A percentile compares a stretch with the other conserved stretches of the same genome.
phyloP scores from a whole-genome alignment of 2,113 vertebrate species.

The Scortum barcoo region DNA sequence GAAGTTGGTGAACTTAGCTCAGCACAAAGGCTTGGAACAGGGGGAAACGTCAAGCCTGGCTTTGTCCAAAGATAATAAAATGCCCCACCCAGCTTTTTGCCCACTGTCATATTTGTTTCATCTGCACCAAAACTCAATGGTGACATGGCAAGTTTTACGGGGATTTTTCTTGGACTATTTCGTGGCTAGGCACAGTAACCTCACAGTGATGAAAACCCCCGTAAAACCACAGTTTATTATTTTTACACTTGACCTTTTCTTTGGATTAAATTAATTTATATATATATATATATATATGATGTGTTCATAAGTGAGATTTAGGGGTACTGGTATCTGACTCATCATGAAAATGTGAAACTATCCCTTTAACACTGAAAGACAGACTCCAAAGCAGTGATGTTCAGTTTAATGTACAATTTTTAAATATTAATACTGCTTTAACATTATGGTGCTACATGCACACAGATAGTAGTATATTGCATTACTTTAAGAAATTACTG shows the following conservation, averaged over 20 bases:
- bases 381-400: not conserved
- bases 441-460: too few relatives aligned
- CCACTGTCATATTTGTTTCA: not conserved
- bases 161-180: too few relatives aligned
- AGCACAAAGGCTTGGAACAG: not conserved
- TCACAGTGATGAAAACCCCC: not conserved
- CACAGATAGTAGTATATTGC: not conserved
- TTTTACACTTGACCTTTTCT: not conserved
- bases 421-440: not conserved
- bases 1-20: not conserved
- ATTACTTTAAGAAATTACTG: not conserved
- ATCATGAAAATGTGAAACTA: not conserved
- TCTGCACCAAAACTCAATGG: not conserved
- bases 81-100: not conserved
- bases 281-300: too few relatives aligned
- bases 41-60: not conserved
- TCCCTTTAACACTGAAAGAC: not conserved
- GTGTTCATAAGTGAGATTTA: too few relatives aligned
- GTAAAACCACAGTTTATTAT: not conserved
- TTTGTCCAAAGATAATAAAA: too few relatives aligned
- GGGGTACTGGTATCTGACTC: not conserved
- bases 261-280: not conserved
- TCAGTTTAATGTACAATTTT: not conserved
- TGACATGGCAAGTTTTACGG: not conserved
- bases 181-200: too few relatives aligned